Evolutionary conservation across 2,888 invertebrate genomes (phyloP).

Genomic region (Dasypolia templi): DNA sequence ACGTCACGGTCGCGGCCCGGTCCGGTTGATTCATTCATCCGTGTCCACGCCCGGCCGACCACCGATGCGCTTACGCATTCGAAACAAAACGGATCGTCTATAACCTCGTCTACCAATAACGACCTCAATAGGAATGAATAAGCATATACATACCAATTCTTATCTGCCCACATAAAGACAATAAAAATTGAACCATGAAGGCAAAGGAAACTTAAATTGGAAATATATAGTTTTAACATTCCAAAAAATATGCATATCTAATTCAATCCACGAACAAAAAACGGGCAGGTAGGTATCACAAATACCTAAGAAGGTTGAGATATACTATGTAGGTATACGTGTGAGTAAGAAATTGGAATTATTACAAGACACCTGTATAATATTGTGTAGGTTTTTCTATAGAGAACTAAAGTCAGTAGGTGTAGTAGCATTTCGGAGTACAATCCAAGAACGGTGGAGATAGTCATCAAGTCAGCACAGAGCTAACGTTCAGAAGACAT

Average conservation of each 20-base stretch:
- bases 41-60: conserved; percentile 64
- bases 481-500: conserved; percentile 51
- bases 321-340: no score
- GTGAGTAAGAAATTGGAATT: conserved; percentile 45
- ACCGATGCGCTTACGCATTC: conserved; percentile 82
- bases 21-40: conserved; percentile 82
- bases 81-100: conserved; percentile 74
- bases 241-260: conserved; percentile 32
- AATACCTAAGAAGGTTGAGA: conserved; percentile 33
- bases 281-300: conserved; percentile 35
- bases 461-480: conserved; percentile 52
- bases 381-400: conserved; percentile 35
- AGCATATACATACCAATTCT: conserved; percentile 58
- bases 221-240: conserved; percentile 44
- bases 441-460: conserved; percentile 19
- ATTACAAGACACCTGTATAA: conserved; percentile 32
- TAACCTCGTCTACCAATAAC: conserved; percentile 77
- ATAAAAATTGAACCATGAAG: conserved; percentile 53
- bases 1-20: conserved; percentile 76
- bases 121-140: conserved; percentile 65
- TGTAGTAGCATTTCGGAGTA: conserved; percentile 23
- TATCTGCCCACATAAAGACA: conserved; percentile 60
- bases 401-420: conserved; percentile 10
- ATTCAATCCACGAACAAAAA: conserved; percentile 35
- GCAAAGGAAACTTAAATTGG: conserved; percentile 46